Conservation (phyloP, 2,888 invertebrate genomes). For the Seira ritae region DNA sequence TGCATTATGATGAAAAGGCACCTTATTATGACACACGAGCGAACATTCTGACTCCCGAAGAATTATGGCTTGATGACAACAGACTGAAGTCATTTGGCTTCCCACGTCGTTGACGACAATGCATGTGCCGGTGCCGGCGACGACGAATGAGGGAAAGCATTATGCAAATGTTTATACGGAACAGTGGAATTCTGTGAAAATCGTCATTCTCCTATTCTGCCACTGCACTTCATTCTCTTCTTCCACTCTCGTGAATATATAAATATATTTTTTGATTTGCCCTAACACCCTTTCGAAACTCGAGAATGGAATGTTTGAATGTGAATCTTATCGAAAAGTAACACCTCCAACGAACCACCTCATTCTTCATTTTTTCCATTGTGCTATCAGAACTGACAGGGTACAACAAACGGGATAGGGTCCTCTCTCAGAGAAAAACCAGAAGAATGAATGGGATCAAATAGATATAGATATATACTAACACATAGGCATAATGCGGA, state of each 20-base stretch:
- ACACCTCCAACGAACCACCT: conserved; percentile 11
- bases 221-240: background rate
- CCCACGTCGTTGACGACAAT: too few species aligned
- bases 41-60: background rate
- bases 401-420: conserved; percentile 17
- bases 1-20: background rate
- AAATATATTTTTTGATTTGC: conserved; percentile 3
- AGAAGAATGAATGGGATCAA: conserved; percentile 4
- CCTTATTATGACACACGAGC: conserved; percentile 30
- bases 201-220: background rate
- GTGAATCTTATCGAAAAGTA: conserved; percentile 27
- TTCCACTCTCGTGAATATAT: background rate
- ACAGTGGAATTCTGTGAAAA: background rate
- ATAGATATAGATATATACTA: background rate
- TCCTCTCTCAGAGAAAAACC: background rate
- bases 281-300: conserved; percentile 7
- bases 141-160: background rate
- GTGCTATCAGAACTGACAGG: conserved; percentile 14
- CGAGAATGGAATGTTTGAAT: conserved; percentile 24
- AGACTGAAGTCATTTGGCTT: conserved; percentile 19
- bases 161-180: conserved; percentile 11
- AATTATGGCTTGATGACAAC: conserved; percentile 22
- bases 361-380: conserved; percentile 21
- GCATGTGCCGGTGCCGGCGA: too few species aligned
- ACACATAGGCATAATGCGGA: conserved; percentile 6